phyloP scores from a whole-genome alignment of 2,888 invertebrate genomes.

The Hydroisotoma schaefferi region DNA sequence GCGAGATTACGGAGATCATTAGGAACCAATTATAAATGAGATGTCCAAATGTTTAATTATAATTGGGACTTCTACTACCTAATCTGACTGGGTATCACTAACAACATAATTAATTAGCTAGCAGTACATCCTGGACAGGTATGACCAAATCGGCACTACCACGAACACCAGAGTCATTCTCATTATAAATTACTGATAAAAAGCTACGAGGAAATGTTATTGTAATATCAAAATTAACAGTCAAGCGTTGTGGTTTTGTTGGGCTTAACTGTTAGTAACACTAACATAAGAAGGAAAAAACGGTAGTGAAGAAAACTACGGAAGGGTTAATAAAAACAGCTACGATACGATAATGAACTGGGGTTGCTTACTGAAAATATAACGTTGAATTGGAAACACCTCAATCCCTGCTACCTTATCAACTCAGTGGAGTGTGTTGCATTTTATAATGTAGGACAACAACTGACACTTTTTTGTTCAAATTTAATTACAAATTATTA shows the following conservation, averaged over 20 bases:
- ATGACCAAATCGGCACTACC: no score
- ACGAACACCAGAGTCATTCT: no score
- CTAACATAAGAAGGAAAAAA: background rate
- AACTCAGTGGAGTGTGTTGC: no score
- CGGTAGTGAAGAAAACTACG: background rate
- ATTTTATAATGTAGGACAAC: background rate
- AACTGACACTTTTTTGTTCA: background rate
- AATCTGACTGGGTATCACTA: no score
- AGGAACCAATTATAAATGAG: no score
- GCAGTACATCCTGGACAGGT: no score
- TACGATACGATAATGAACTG: no score
- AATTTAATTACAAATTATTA: constrained; percentile 3
- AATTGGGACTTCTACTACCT: no score
- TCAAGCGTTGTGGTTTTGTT: background rate
- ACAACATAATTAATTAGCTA: no score
- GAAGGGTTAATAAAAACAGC: background rate
- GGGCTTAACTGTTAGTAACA: background rate
- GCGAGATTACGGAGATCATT: no score
- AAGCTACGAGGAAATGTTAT: background rate
- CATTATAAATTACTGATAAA: no score
- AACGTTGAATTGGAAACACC: background rate
- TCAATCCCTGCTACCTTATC: background rate
- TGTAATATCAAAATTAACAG: constrained; percentile 1
- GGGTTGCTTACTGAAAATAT: background rate
- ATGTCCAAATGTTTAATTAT: no score